Percentiles rank a stretch among this genome's conserved stretches.
Evolutionary conservation across 2,113 vertebrate genomes (phyloP).

Genomic region (Falcunculus frontatus): DNA sequence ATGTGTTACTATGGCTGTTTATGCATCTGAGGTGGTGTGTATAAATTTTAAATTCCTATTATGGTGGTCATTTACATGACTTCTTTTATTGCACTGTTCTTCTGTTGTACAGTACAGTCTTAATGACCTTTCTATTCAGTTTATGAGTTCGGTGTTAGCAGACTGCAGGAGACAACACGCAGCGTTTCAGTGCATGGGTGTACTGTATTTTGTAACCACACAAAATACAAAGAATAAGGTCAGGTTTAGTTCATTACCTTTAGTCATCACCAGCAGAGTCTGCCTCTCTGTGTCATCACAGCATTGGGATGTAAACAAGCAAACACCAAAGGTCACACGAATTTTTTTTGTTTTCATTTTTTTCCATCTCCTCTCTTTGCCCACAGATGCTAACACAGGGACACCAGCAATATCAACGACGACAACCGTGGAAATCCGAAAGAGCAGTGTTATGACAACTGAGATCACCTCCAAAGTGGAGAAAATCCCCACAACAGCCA

Average conservation of each 20-base stretch:
- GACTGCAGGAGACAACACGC: not conserved
- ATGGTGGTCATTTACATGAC: not conserved
- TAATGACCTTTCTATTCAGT: not conserved
- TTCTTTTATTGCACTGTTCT: not conserved
- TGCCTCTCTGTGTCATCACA: not conserved
- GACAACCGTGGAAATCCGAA: slow-evolving; percentile 62
- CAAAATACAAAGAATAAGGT: not conserved
- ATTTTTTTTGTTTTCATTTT: not conserved
- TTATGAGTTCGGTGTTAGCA: not conserved
- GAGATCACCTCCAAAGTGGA: slow-evolving; percentile 78
- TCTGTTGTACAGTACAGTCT: not conserved
- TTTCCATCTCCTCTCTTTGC: not conserved
- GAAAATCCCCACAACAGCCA: slow-evolving; percentile 69
- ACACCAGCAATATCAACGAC: slow-evolving; percentile 72
- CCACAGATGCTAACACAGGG: slow-evolving; percentile 71
- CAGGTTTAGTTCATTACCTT: not conserved
- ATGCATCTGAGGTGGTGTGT: not conserved
- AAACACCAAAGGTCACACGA: not conserved
- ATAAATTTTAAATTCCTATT: not conserved
- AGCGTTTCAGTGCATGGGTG: not conserved
- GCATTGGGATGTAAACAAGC: not conserved
- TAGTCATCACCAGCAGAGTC: not conserved
- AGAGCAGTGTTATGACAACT: slow-evolving; percentile 63
- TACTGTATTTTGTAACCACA: not conserved
- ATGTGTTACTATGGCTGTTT: not conserved